Base-by-base conservation (phyloP, 1,140 invertebrate species). In the Pachyrhynchus sulphureomaculatus region DNA sequence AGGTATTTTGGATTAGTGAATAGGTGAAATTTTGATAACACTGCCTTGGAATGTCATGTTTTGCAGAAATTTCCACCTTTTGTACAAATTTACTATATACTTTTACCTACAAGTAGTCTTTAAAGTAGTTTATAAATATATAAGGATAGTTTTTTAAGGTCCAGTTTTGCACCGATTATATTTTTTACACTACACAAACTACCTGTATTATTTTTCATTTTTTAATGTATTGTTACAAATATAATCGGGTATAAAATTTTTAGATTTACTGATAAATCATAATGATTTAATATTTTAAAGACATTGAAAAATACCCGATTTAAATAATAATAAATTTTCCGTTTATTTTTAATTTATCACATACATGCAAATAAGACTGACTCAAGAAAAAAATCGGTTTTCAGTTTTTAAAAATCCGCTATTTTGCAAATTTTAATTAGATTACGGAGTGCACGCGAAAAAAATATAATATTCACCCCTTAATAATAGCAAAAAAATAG, bases 51-150 rank as follows among this genome's bases (percentile, higher is more conserved):
- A 42, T 21, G 39, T 12, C 15, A 15, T n/a, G 5, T 3, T 29
- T 29, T 29, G 26, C 26, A n/a, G n/a, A 29, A 5, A 1, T 29
- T 0, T 47, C 29, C 44, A 47, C 44, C 44, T 47, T 47, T 47
- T 47, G 44, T 47, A 47, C 44, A 47, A 47, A 47, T 47, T 42
- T 47, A 29, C n/a, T 23, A n/a, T 47, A 47, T 47, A 47, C 29
- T 47, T 47, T 47, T 47, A 47, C 44, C 23, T 47, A 47, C 26
- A 47, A n/a, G 2, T 47, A 47, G 26, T 23, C 10, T 10, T 4
- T 47, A 47, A 47, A 4, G 21, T 47, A 47, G 44, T 18, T 15
- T 26, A 24, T 4, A 47, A n/a, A 18, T 44, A 2, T 5, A 23
- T 39, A 37, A 37, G 4, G 5, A 10, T 29, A 29, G 26, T 29